Evolutionary conservation across 2,888 invertebrate species (phyloP).

Genomic region (Phoenoteleia sp.): DNA sequence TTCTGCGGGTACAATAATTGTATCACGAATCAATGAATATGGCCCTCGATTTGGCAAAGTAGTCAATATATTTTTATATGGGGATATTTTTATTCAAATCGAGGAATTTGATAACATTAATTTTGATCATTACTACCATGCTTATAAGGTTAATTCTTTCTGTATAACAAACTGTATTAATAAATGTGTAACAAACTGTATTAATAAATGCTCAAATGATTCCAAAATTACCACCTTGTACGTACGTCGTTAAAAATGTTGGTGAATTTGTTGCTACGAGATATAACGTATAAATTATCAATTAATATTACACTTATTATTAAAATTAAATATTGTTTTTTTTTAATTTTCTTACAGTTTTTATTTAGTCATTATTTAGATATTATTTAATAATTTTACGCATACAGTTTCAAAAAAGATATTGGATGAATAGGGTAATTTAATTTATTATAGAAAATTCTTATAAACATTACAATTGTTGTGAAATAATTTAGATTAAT

Average conservation of each 20-base stretch:
- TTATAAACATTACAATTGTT: too few relatives aligned
- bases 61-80: slow-evolving; percentile 25
- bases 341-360: too few relatives aligned
- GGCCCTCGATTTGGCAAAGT: slow-evolving; percentile 19
- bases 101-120: slow-evolving; percentile 17
- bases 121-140: slow-evolving; percentile 10
- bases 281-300: background rate
- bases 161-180: too few relatives aligned
- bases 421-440: too few relatives aligned
- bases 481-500: too few relatives aligned
- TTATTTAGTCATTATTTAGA: too few relatives aligned
- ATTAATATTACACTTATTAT: too few relatives aligned
- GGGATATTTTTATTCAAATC: slow-evolving; percentile 7
- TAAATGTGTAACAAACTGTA: background rate
- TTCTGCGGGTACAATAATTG: slow-evolving; percentile 14
- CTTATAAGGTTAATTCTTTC: background rate
- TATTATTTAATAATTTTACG: too few relatives aligned
- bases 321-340: too few relatives aligned
- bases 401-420: too few relatives aligned
- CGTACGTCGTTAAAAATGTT: background rate
- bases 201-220: slow-evolving; percentile 1
- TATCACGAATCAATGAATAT: slow-evolving; percentile 10
- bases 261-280: background rate
- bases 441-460: too few relatives aligned
- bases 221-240: slow-evolving; percentile 7